Conservation (phyloP, 1,140 invertebrate species). For the Dryas iulia region DNA sequence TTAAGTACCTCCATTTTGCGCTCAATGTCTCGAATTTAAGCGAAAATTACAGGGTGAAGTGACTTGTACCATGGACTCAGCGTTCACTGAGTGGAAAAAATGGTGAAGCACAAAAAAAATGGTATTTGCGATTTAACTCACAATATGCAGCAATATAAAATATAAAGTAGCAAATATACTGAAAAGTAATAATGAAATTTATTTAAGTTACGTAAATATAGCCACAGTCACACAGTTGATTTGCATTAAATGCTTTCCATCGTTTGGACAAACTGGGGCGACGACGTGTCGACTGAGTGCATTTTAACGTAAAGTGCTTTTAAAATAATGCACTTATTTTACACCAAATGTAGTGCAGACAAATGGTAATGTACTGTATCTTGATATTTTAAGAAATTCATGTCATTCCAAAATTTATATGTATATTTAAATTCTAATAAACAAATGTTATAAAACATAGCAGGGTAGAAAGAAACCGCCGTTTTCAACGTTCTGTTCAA, state of each 20-base stretch:
- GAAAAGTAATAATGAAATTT: neutral
- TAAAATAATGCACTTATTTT: conserved; percentile 28
- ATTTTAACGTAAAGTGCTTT: conserved; percentile 24
- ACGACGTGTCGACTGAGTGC: conserved; percentile 29
- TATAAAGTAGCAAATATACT: neutral
- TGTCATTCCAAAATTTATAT: neutral
- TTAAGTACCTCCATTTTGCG: too few relatives aligned
- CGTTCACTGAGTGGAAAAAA: too few relatives aligned
- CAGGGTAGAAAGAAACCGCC: too few relatives aligned
- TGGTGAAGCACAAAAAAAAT: too few relatives aligned
- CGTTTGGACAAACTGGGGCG: conserved; percentile 12
- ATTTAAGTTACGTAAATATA: neutral
- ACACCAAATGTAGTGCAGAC: conserved; percentile 8
- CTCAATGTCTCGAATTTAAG: too few relatives aligned
- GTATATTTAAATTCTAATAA: too few relatives aligned
- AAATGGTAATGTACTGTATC: neutral
- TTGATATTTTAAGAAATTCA: neutral
- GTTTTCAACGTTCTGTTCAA: too few relatives aligned
- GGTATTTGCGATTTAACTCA: too few relatives aligned
- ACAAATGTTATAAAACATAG: too few relatives aligned
- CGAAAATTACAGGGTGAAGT: too few relatives aligned
- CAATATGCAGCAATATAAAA: neutral
- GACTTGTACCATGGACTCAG: too few relatives aligned
- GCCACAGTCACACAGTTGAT: conserved; percentile 7
- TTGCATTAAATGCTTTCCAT: conserved; percentile 23